phyloP scores from a whole-genome alignment of 2,797 vertebrate species.

The Acanthurus tractus region DNA sequence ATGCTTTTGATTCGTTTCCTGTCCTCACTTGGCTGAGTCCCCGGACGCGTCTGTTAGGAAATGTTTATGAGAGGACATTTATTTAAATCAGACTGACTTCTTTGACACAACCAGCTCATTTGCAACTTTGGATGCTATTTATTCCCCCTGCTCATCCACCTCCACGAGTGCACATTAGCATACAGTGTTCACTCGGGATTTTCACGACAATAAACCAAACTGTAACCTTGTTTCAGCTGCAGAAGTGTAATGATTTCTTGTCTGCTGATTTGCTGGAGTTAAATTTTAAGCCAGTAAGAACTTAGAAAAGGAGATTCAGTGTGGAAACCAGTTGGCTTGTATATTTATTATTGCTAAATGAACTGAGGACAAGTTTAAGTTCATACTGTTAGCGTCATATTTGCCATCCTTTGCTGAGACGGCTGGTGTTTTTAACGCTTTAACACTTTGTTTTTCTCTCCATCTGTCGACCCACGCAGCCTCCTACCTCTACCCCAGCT shows the following conservation, averaged over 20 bases:
- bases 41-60: constrained; percentile 39
- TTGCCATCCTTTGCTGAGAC: not conserved
- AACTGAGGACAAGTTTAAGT: not conserved
- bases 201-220: constrained; percentile 40
- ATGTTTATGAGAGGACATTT: constrained; percentile 46
- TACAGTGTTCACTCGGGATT: constrained; percentile 18
- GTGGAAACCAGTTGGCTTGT: not conserved
- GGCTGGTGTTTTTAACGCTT: not conserved
- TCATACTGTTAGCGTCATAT: not conserved
- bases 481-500: constrained; percentile 88
- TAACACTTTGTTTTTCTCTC: constrained; percentile 2
- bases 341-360: not conserved
- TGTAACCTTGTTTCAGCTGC: constrained; percentile 29
- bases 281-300: not conserved
- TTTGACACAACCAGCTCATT: constrained; percentile 64
- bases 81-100: constrained; percentile 71
- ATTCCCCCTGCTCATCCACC: constrained; percentile 34
- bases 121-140: constrained; percentile 54
- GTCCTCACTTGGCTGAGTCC: constrained; percentile 43
- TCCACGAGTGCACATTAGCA: constrained; percentile 65
- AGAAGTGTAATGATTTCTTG: constrained; percentile 1
- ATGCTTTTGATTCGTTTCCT: constrained; percentile 43
- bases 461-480: constrained; percentile 59
- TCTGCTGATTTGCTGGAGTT: constrained; percentile 3
- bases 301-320: not conserved